Base-by-base conservation (phyloP, 2,888 invertebrate species). In the Abrostola tripartita region DNA sequence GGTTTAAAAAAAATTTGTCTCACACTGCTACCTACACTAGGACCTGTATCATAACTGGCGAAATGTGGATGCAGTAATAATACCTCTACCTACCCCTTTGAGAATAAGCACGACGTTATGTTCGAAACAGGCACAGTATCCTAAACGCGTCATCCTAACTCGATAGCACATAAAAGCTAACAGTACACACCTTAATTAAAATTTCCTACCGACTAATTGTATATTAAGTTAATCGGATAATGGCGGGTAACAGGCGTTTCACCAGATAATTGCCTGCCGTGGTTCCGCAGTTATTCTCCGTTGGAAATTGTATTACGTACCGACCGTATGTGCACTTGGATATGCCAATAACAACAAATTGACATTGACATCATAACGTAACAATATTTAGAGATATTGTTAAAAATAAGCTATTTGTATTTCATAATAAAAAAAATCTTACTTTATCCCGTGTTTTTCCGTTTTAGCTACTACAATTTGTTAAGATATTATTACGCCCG, bases 221-320 rank as follows among this genome's bases (percentile, higher is more conserved):
- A 79, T 86, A 85, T 86, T 86, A 85, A 84, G 86, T 86, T 88
- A 87, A 88, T 88, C 85, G 84, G 81, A 84, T 87, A 85, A 85
- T 84, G 81, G 79, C 76, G 82, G 81, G 81, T 83, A 85, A 86
- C 84, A 83, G 79, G 84, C 84, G 82, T 85, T 87, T 83, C 79
- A 71, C 72, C 64, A 84, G 84, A 82, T 87, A 88, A 88, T 86
- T 88, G 84, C 81, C 79, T 68, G 75, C 76, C 80, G 78, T 60
- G 80, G 85, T 79, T 71, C 73, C 75, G 71, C 68, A 79, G 76
- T 73, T 78, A 81, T 74, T 70, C 73, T 70, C 62, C 52, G 65
- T 55, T 67, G 52, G 61, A 71, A 71, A 74, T 79, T 71, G 60
- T 79, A 74, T 67, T 69, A 71, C 65, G 74, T 71, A 57, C 52